Evolutionary conservation across 2,888 invertebrate genomes (phyloP).

Genomic region (Tinea pellionella): DNA sequence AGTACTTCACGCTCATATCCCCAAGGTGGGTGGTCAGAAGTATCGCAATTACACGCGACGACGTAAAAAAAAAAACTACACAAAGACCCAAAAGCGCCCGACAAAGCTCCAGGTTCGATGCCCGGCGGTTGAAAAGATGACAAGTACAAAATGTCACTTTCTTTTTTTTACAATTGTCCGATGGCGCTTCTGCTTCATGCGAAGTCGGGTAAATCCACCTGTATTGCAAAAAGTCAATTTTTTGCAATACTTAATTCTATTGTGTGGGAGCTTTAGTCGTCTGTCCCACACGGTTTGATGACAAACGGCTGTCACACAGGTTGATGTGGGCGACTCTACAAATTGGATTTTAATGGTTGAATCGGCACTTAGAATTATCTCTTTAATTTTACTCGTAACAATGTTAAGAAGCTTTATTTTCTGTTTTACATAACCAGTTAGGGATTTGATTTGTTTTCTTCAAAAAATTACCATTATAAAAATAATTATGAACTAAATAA

Average conservation of each 20-base stretch:
- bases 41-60: constrained; percentile 20
- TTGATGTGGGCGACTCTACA: constrained; percentile 29
- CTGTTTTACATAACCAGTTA: neutral
- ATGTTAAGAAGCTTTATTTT: neutral
- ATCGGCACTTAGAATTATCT: constrained; percentile 19
- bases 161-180: constrained; percentile 40
- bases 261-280: constrained; percentile 11
- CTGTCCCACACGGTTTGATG: constrained; percentile 26
- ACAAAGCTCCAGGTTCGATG: constrained; percentile 22
- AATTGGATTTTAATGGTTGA: constrained; percentile 23
- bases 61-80: constrained; percentile 21
- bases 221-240: constrained; percentile 49
- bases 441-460: neutral
- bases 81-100: constrained; percentile 13
- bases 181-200: constrained; percentile 59
- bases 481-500: too few relatives aligned
- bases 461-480: too few relatives aligned
- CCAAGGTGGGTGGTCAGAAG: constrained; percentile 40
- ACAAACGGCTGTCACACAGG: constrained; percentile 34
- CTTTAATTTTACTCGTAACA: neutral
- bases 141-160: constrained; percentile 51
- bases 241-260: constrained; percentile 23
- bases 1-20: constrained; percentile 35
- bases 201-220: constrained; percentile 29
- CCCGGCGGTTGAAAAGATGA: constrained; percentile 38